Percentiles rank a stretch among this genome's conserved stretches.
Conservation (phyloP, 2,113 vertebrate species). For the Phasianus colchicus region DNA sequence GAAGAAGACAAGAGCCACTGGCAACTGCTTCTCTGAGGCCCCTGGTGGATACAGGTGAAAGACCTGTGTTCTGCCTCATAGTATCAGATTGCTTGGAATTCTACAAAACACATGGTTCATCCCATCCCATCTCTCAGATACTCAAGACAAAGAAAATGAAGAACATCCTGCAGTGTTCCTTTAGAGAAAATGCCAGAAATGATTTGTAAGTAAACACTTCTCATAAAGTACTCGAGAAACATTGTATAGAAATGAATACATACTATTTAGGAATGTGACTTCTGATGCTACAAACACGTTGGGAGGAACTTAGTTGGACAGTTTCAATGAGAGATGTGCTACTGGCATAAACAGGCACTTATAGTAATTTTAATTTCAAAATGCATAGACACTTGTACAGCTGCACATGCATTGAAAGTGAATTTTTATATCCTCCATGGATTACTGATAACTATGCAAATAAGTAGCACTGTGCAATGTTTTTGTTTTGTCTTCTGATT, state of each 20-base stretch:
- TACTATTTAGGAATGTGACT: neutral
- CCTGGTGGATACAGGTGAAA: neutral
- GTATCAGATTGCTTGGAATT: neutral
- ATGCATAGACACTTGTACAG: neutral
- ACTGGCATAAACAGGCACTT: neutral
- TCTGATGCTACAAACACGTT: neutral
- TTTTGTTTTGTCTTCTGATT: constrained; percentile 43
- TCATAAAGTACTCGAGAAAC: neutral
- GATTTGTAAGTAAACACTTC: neutral
- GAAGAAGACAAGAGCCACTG: neutral
- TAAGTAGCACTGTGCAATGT: neutral
- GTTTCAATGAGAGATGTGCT: neutral
- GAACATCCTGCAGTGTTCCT: neutral
- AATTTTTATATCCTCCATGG: neutral
- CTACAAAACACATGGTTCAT: neutral
- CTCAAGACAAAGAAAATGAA: rapidly evolving
- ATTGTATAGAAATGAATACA: neutral
- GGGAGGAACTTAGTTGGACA: neutral
- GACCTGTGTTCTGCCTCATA: neutral
- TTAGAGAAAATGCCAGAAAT: neutral
- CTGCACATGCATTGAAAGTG: neutral
- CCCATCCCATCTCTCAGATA: neutral
- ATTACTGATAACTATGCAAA: neutral
- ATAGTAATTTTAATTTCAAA: neutral
- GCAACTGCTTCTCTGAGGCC: neutral